A percentile compares a stretch with the other conserved stretches of the same genome.
These are phyloP conservation scores for Syncerus caffer DNA, from an alignment of 2,797 vertebrate genomes.

Conservation along the genomic window DNA sequence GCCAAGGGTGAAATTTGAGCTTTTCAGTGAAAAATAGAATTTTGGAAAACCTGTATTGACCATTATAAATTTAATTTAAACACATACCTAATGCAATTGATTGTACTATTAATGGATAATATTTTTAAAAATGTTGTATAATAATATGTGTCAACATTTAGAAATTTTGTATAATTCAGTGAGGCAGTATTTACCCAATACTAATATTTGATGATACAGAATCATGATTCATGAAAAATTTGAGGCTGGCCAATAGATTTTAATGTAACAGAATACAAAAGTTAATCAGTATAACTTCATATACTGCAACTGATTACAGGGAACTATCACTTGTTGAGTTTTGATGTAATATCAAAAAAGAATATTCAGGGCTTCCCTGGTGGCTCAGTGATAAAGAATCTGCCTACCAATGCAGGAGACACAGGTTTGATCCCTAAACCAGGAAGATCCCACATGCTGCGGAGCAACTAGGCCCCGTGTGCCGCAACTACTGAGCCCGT, in stretches of 20 bases:
- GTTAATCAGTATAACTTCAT: not conserved
- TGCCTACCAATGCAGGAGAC: not conserved
- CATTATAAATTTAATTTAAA: not conserved
- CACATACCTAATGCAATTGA: not conserved
- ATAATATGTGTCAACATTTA: not conserved
- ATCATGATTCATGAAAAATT: not conserved
- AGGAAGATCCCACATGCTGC: not conserved
- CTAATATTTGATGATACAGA: not conserved
- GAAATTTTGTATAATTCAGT: not conserved
- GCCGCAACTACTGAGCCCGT: not conserved
- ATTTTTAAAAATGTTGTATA: not conserved
- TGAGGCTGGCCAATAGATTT: not conserved
- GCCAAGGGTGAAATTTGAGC: not conserved
- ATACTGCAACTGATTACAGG: not conserved
- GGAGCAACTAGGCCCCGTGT: not conserved
- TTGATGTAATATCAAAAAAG: not conserved
- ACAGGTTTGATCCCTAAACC: rapidly evolving
- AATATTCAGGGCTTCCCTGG: not conserved
- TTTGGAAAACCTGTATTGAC: not conserved
- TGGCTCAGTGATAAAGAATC: not conserved
- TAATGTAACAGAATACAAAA: not conserved
- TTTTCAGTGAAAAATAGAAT: not conserved
- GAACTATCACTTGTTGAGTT: not conserved
- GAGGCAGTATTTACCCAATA: conserved; percentile 10
- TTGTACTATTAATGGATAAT: not conserved